Base-by-base conservation (phyloP, 2,113 vertebrate species). In the Leuciscus idus region DNA sequence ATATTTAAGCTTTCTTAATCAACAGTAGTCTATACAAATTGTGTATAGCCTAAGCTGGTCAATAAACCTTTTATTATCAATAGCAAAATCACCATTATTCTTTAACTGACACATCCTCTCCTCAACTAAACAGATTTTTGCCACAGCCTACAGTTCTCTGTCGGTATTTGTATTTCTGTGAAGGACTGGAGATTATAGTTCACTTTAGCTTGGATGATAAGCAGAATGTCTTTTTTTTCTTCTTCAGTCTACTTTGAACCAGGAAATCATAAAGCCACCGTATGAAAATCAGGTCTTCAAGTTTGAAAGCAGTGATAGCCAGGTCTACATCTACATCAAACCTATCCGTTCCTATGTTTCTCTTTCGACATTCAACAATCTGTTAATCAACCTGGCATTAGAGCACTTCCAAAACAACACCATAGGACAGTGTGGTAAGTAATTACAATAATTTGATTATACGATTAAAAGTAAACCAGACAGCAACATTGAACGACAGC, bases 351-450 rank as follows among this genome's bases (percentile, higher is more conserved):
- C 94, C 6, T 89, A 89, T 19, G 81, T 94, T 10, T 91, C 90
- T 48, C 77, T 94, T 62, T 89, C 66, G 46, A 74, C 84, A 0
- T 82, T 0, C 30, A 88, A 90, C 19, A 90, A 11, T 9, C 43
- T 94, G 82, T 62, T 84, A 55, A 87, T 95, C 85, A 93, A 26
- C 83, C 79, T 95, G 21, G 92, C 91, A 55, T 92, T 92, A 91
- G 91, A 93, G 43, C 30, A 92, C 55, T 95, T 95, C 84, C 0
- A 39, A 13, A 88, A 92, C 75, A 95, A 95, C 87, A 94, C 93
- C 4, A 91, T 92, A 77, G 95, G 95, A 61, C 95, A 95, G 83
- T 95, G 95, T 70, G 95, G 95, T 95, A 76, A 1, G 94, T 92
- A 39, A 39, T n/a, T 61, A 23, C 28, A 59, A 21, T 23, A 4